phyloP scores from a whole-genome alignment of 37 sponge, comb jelly and placozoan species.

The Aplysina aerophoba region DNA sequence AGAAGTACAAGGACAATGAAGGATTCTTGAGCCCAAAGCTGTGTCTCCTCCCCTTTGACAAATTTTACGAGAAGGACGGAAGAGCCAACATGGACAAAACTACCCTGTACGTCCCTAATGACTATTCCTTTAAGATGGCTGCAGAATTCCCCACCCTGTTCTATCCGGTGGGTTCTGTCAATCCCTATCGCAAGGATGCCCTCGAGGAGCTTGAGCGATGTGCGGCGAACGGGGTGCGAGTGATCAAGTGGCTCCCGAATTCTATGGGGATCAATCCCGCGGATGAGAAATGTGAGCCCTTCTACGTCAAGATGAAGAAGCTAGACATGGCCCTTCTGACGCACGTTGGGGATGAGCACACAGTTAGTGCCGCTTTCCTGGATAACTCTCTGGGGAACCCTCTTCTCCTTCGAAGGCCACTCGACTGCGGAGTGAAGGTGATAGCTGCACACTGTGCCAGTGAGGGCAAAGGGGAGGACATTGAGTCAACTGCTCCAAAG shows the following conservation, averaged over 20 bases:
- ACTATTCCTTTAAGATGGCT: constrained; percentile 64
- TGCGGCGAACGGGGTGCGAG: constrained; percentile 60
- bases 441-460: constrained; percentile 92
- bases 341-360: constrained; percentile 85
- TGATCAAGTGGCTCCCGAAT: constrained; percentile 96
- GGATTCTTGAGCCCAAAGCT: constrained; percentile 54
- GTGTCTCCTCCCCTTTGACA: constrained; percentile 74
- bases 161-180: constrained; percentile 80
- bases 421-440: constrained; percentile 82
- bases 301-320: constrained; percentile 80
- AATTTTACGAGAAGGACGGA: constrained; percentile 62
- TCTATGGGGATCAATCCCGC: constrained; percentile 81
- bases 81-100: constrained; percentile 41
- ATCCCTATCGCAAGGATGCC: constrained; percentile 83
- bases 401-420: constrained; percentile 68
- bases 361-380: constrained; percentile 80
- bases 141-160: constrained; percentile 70
- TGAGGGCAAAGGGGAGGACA: constrained; percentile 67
- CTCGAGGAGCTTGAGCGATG: constrained; percentile 70
- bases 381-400: constrained; percentile 89
- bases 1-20: not conserved
- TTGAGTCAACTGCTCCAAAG: constrained; percentile 31
- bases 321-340: constrained; percentile 79
- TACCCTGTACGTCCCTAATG: constrained; percentile 85
- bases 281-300: constrained; percentile 65